Base-by-base conservation (phyloP, 1,140 invertebrate species). In the Ephestia elutella region DNA sequence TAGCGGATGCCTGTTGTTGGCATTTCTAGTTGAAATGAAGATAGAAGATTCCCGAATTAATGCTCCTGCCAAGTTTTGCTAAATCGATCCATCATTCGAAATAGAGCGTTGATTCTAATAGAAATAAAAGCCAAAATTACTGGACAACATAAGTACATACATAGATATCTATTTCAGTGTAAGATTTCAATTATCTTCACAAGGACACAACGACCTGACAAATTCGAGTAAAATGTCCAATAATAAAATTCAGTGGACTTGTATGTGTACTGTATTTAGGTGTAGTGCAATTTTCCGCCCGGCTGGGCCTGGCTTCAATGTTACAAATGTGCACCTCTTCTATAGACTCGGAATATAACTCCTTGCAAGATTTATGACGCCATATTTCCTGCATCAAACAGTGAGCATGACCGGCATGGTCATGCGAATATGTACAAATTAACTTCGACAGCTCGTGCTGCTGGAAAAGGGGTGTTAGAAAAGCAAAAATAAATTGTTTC, bases 1-100 rank as follows among this genome's bases (percentile, higher is more conserved):
- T 73, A 73, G 72, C 66, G 66, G 66, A 70, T 63, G 70, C 68
- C 72, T 78, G 75, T 32, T 32, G 62, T 53, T 60, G 75, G 69
- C 69, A 60, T 62, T 67, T 68, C 51, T n/a, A 57, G 38, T 15
- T 44, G 38, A 44, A 44, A 44, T 44, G 38, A 44, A 44, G 38
- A 44, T 44, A 44, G 13, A 44, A 44, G 13, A 44, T 44, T 44
- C 15, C 15, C 38, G n/a, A 44, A 44, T 44, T 44, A 44, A 5
- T 44, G 38, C 38, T 44, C 7, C 38, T 44, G 38, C 38, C 38
- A 44, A 44, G n/a, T 15, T 44, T n/a, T 15, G 38, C 32, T 35
- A 32, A 32, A 70, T 72, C 69, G 62, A 61, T 25, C 61, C 71
- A 71, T 71, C 68, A 65, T 65, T 66, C 53, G 58, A 57, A 60